phyloP scores from a whole-genome alignment of 2,888 invertebrate genomes.

The Cyclophora punctaria region DNA sequence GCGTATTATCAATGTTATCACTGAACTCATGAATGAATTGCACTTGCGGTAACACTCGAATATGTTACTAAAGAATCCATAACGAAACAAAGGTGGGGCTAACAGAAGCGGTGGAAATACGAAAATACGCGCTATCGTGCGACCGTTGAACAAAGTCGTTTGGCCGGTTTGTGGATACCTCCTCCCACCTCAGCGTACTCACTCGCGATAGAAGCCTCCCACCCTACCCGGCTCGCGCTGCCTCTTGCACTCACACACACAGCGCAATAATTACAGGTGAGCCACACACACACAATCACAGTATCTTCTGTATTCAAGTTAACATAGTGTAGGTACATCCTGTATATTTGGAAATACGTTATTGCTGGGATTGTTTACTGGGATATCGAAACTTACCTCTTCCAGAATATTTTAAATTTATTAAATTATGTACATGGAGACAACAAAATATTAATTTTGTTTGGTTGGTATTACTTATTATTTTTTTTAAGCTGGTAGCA shows the following conservation, averaged over 20 bases:
- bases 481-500: conserved; percentile 4
- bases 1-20: conserved; percentile 21
- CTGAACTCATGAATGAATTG: conserved; percentile 19
- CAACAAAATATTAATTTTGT: too few relatives aligned
- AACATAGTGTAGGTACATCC: too few relatives aligned
- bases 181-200: conserved; percentile 39
- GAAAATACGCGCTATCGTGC: conserved; percentile 58
- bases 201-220: conserved; percentile 54
- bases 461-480: too few relatives aligned
- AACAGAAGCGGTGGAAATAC: conserved; percentile 43
- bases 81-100: conserved; percentile 67
- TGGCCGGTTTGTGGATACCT: conserved; percentile 58
- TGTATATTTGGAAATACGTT: too few relatives aligned
- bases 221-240: conserved; percentile 22
- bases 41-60: conserved; percentile 17
- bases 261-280: too few relatives aligned
- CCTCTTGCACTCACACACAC: conserved; percentile 18
- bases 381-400: too few relatives aligned
- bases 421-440: too few relatives aligned
- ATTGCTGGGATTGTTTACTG: too few relatives aligned
- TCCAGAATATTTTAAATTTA: too few relatives aligned
- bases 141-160: conserved; percentile 71
- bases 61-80: conserved; percentile 42
- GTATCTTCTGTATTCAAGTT: too few relatives aligned
- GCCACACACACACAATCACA: too few relatives aligned